Base-by-base conservation (phyloP, 1,140 invertebrate species). In the Hylyphantes graminicola region DNA sequence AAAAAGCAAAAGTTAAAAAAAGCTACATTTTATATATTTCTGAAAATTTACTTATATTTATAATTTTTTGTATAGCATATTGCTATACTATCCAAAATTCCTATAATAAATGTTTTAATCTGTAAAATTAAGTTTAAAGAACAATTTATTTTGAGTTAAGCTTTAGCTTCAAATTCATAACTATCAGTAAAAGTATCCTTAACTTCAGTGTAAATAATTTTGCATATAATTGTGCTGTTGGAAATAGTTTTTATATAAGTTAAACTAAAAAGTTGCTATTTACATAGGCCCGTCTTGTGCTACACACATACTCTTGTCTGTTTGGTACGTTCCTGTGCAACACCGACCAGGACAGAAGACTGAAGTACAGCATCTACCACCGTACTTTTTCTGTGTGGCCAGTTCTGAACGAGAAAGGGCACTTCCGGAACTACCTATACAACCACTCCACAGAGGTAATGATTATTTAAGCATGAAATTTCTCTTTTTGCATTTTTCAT, bases 321-420 rank as follows among this genome's bases (percentile, higher is more conserved):
- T 99, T 98, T 91, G 97, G 97, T 78, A 98, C 96, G 87, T 99
- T 99, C 92, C 92, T 99, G 73, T 98, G 96, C 90, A 99, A 99
- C 90, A 95, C 93, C 54, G 91, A 92, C 59, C 93, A 93, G 87
- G 95, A 98, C 89, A 92, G 96, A 67, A 89, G 92, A 35, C 91
- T 92, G 35, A 35, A 35, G 35, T 91, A 93, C 76, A 92, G 93
- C 73, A 92, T 96, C 73, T 89, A 91, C 57, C 92, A 94, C 74
- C 91, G 93, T 79, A 96, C 95, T 19, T 95, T 94, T 88, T 96
- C 95, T 9, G 94, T 98, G 51, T 98, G 96, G 96, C 93, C 93
- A 48, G 55, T 77, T 7, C 68, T 86, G 13, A 75, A 81, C 19
- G 93, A 92, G 85, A 88, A 48, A 86, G 93, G 91, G 64, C 92